Conservation (phyloP, 1,140 invertebrate genomes). For the Temnothorax longispinosus region DNA sequence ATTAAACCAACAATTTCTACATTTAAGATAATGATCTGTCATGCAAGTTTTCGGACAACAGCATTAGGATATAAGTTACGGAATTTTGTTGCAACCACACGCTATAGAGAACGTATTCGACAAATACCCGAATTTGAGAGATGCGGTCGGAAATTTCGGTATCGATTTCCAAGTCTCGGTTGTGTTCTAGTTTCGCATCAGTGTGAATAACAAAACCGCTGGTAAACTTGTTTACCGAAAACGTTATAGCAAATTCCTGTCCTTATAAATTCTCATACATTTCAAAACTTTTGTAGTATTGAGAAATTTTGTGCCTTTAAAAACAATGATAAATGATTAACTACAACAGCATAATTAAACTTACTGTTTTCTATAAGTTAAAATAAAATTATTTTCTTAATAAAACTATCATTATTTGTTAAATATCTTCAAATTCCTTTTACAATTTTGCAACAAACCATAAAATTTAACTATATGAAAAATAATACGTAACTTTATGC, state of each 20-base stretch:
- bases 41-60: background rate
- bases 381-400: background rate
- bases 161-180: conserved; percentile 24
- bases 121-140: conserved; percentile 22
- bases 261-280: conserved; percentile 10
- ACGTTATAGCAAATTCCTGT: background rate
- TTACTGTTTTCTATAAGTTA: background rate
- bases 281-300: background rate
- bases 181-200: conserved; percentile 29
- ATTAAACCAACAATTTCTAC: background rate
- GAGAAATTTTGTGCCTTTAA: background rate
- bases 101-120: background rate
- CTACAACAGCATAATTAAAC: background rate
- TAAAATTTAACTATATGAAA: background rate
- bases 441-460: background rate
- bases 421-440: background rate
- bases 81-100: background rate
- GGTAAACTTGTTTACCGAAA: conserved; percentile 50
- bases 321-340: background rate
- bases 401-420: background rate
- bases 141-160: conserved; percentile 41
- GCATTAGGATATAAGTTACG: background rate
- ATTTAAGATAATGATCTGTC: background rate
- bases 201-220: conserved; percentile 8
- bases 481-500: background rate